Base-by-base conservation (phyloP, 1,140 invertebrate genomes). In the Caenorhabditis tropicalis region DNA sequence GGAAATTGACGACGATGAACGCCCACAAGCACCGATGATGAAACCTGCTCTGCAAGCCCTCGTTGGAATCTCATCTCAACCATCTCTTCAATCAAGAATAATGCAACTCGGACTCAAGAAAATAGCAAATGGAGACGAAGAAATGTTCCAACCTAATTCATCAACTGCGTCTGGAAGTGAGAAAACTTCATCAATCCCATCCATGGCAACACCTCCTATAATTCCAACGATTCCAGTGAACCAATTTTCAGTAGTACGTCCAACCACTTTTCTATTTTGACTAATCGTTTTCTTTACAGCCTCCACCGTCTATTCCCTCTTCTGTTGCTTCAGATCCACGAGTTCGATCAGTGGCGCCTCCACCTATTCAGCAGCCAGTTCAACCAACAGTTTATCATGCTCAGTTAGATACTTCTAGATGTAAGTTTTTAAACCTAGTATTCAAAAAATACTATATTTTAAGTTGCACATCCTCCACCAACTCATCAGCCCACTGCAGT, bases 1-100 rank as follows among this genome's bases (percentile, higher is more conserved):
- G 88, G 88, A 89, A 86, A 90, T 89, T 24, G 88, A 90, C 48
- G 88, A 89, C 15, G 88, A 89, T n/a, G 89, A 90, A n/a, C 46
- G 46, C 3, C 49, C 49, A 51, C 46, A 81, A 51, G 79, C 46
- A 29, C 79, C 49, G 31, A 81, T 74, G 65, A 74, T 74, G 65
- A 74, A 74, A 24, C 65, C 65, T 7, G 9, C 36, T 19, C 24
- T 74, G n/a, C 65, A 74, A 74, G 65, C 65, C 1, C 65, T 74
- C 4, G 79, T 53, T 81, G 79, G 79, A 51, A 81, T 51, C 10
- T 29, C 48, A 51, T 51, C 79, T 29, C 48, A 51, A 10, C 79
- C 48, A 12, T 81, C 79, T 31, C 48, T 51, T 29, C 51, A 81
- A 21, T 51, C 79, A 21, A 58, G 48, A 51, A 51, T 51, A 24